Percentiles rank a stretch among this genome's conserved stretches.
Conservation (phyloP, 2,113 vertebrate species). For the Hemiscyllium ocellatum region DNA sequence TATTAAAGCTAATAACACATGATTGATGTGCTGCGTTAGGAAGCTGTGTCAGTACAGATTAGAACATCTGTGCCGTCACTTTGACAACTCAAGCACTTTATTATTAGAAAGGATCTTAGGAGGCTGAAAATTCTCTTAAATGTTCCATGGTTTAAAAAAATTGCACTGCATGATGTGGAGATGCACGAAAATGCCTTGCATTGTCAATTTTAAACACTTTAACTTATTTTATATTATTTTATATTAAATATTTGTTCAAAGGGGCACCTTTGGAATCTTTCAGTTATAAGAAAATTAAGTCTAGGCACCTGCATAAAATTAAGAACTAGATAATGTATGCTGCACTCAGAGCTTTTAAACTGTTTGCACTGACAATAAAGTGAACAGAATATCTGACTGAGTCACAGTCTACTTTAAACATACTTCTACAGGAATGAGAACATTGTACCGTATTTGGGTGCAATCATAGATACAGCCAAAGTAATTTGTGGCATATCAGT, state of each 20-base stretch:
- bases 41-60: slow-evolving; percentile 64
- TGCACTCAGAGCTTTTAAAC: slow-evolving; percentile 25
- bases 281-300: background rate
- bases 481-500: slow-evolving; percentile 19
- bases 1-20: slow-evolving; percentile 55
- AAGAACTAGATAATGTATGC: background rate
- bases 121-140: slow-evolving; percentile 42
- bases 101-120: slow-evolving; percentile 55
- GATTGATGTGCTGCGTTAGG: slow-evolving; percentile 62
- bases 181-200: background rate
- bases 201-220: background rate
- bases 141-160: background rate
- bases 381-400: slow-evolving; percentile 34
- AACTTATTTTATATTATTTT: background rate
- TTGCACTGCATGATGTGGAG: background rate
- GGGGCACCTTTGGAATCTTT: background rate
- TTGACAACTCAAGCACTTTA: slow-evolving; percentile 65
- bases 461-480: slow-evolving; percentile 18
- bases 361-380: background rate
- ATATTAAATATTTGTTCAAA: background rate
- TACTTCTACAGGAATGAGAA: slow-evolving; percentile 11
- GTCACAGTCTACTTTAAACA: slow-evolving; percentile 34
- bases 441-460: slow-evolving; percentile 2
- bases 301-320: background rate
- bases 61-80: slow-evolving; percentile 54